These are phyloP conservation scores for Drosophila anomelani DNA, from an alignment of 2,888 invertebrate species.

Conservation along the genomic window DNA sequence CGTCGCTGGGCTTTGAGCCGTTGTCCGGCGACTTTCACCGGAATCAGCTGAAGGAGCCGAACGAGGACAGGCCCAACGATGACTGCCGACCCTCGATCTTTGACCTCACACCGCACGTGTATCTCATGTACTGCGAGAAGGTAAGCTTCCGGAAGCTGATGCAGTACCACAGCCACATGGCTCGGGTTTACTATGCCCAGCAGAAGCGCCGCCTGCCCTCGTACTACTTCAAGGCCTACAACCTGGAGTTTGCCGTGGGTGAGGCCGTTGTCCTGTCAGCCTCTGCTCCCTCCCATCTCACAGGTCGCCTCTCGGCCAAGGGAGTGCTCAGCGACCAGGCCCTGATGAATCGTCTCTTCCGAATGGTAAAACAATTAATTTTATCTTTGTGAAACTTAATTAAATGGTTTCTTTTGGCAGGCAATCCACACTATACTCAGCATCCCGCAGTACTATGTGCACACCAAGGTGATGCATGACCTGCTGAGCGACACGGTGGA, in stretches of 20 bases:
- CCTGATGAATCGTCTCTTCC: conserved; percentile 79
- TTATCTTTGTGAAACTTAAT: background rate
- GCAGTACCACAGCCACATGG: conserved; percentile 82
- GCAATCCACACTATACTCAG: conserved; percentile 90
- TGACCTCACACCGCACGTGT: conserved; percentile 81
- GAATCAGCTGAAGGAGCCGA: conserved; percentile 77
- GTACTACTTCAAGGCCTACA: conserved; percentile 82
- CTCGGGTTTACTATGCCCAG: conserved; percentile 79
- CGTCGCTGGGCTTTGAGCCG: conserved; percentile 77
- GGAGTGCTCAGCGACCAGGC: conserved; percentile 73
- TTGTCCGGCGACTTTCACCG: conserved; percentile 72
- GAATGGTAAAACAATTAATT: conserved; percentile 73
- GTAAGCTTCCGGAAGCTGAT: conserved; percentile 82
- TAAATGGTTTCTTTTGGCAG: conserved; percentile 77
- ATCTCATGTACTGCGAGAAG: conserved; percentile 83
- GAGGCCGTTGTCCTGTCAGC: conserved; percentile 83
- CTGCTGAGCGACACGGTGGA: conserved; percentile 87
- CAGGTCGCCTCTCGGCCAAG: conserved; percentile 73
- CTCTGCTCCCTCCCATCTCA: conserved; percentile 81
- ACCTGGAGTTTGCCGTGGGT: conserved; percentile 82
- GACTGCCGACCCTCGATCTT: conserved; percentile 83
- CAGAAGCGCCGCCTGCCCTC: conserved; percentile 81
- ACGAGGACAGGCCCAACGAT: conserved; percentile 72
- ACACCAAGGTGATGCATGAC: conserved; percentile 90
- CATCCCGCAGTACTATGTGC: conserved; percentile 89